These are phyloP conservation scores for Formicarius rufipectus DNA, from an alignment of 2,113 vertebrate species.

Conservation along the genomic window DNA sequence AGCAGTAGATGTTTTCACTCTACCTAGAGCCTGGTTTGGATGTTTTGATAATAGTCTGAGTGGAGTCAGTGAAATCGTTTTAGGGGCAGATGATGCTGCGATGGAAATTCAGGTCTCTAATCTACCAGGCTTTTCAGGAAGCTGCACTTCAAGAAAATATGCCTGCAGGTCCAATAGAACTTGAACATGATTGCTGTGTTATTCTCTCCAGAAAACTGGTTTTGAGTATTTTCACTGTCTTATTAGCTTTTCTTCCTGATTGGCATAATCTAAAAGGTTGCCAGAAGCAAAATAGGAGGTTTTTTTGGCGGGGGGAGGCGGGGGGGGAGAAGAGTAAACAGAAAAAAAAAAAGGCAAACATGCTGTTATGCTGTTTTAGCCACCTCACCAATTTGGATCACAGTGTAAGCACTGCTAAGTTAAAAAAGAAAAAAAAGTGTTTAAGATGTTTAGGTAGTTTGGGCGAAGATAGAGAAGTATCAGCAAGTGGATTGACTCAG, in stretches of 20 bases:
- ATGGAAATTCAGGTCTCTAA: constrained; percentile 23
- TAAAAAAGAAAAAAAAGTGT: neutral
- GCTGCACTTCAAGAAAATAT: constrained; percentile 26
- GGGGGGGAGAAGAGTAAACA: neutral
- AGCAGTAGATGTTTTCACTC: constrained; percentile 43
- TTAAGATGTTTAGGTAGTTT: neutral
- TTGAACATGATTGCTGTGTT: constrained; percentile 23
- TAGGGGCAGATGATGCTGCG: constrained; percentile 53
- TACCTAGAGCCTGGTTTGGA: constrained; percentile 11
- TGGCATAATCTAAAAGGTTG: neutral
- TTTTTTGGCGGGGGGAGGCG: no score
- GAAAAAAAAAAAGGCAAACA: neutral
- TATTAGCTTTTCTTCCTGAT: neutral
- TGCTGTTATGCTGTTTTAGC: neutral
- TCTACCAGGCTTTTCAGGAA: constrained; percentile 45
- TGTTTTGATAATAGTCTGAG: constrained; percentile 47
- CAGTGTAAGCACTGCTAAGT: neutral
- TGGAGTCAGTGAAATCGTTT: constrained; percentile 49
- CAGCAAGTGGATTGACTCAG: neutral
- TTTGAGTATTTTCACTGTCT: neutral
- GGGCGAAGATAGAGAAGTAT: neutral
- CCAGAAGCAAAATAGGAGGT: neutral
- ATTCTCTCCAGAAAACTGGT: constrained; percentile 28
- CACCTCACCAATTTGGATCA: neutral
- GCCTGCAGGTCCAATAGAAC: constrained; percentile 33